Percentiles rank a stretch among this genome's conserved stretches.
Conservation (phyloP, 2,888 invertebrate species). For the Quadriops clusia region DNA sequence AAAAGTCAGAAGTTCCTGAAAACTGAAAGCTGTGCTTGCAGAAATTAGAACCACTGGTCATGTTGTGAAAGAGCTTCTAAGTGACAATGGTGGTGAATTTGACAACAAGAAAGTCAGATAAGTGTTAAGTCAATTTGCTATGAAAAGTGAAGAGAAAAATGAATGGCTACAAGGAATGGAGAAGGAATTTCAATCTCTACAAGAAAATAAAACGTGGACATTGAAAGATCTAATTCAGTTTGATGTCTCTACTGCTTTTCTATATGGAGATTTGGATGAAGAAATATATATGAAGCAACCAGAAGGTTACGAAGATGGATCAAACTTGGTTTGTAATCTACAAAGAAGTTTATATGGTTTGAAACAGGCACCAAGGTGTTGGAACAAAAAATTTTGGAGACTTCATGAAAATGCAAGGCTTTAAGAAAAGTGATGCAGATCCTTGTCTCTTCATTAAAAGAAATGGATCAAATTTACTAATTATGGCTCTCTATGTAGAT, state of each 20-base stretch:
- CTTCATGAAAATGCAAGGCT: neutral
- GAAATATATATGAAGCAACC: constrained; percentile 5
- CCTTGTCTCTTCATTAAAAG: neutral
- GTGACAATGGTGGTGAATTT: no score
- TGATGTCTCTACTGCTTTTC: constrained; percentile 3
- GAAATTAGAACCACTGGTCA: no score
- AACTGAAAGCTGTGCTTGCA: neutral
- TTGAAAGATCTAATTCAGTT: constrained; percentile 1
- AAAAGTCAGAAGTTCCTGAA: neutral
- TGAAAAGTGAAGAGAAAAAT: neutral
- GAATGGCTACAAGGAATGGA: neutral
- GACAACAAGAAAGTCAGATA: no score
- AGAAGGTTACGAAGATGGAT: neutral
- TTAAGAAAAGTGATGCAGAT: neutral
- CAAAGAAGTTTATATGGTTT: constrained; percentile 2
- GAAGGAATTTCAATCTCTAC: neutral
- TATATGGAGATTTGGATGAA: neutral
- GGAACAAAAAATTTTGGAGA: constrained; percentile 2
- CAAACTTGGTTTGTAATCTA: neutral
- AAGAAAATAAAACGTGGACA: neutral
- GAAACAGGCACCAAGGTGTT: constrained; percentile 3
- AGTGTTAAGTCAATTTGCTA: no score
- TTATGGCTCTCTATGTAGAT: constrained; percentile 2
- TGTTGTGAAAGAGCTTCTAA: no score
- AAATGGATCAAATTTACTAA: constrained; percentile 1